Evolutionary conservation across 2,888 invertebrate genomes (phyloP), one percentile per base, ranked within the genome.

Genomic region (Tetanocera ferruginea): DNA sequence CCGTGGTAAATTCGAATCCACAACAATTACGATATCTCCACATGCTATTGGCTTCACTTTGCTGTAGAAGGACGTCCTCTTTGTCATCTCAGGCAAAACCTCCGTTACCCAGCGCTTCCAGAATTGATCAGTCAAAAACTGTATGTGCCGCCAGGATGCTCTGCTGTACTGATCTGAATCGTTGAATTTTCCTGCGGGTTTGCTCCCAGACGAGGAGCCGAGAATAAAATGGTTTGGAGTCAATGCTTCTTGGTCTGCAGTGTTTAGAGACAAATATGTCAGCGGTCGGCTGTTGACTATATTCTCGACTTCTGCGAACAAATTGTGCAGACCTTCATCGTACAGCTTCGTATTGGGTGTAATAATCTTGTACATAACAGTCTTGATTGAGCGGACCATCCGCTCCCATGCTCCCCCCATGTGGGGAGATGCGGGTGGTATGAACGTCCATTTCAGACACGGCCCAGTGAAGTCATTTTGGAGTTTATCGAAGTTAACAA

Each of bases 171-270:
- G 25, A 51, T 83, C 82, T 1, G 37, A n/a, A 11, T 62, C 49
- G 5, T 80, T 77, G 17, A 81, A 83, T 6, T 77, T 76, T 17
- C 83, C 85, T 31, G 79, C 80, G 5, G 78, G 74, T 37, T 76
- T 70, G 5, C 64, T 69, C 23, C 75, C 80, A 0, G 80, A 79
- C 1, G 83, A 83, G 4, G 76, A 67, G 0, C 82, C 83, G n/a
- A n/a, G 14, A 85, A 87, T 74, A 62, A 86, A 85, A 79, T 86
- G 85, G 43, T 87, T 87, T 1, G 85, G 86, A 0, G 87, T 87
- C 6, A 86, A 73, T 0, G 83, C 82, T 73, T 86, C 85, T 19
- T 82, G 78, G n/a, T 85, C 83, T 3, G 78, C 73, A 0, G 80
- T 69, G 19, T 80, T 81, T n/a, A 81, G 8, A 14, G 81, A 78